phyloP scores from a whole-genome alignment of 1,140 invertebrate species.

The Drosophila nikananu region DNA sequence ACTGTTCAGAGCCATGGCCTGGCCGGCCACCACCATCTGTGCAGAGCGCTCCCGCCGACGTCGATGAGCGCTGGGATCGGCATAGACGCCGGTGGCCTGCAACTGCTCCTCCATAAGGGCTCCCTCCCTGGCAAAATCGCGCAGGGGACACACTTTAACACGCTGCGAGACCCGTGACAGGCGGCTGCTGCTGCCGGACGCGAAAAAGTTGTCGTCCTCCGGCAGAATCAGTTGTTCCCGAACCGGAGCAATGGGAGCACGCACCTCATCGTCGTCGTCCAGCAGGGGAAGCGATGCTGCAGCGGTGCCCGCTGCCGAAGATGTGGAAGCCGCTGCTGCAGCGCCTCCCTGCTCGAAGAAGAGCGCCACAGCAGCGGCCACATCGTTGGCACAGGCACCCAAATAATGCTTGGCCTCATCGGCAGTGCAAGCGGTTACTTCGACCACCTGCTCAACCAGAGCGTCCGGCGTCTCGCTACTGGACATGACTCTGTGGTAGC shows the following conservation, averaged over 20 bases:
- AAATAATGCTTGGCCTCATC: constrained; percentile 77
- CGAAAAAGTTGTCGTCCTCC: constrained; percentile 83
- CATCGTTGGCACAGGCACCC: constrained; percentile 76
- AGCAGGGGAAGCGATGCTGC: constrained; percentile 22
- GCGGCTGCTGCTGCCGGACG: constrained; percentile 58
- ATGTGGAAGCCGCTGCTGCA: constrained; percentile 24
- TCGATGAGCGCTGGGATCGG: constrained; percentile 59
- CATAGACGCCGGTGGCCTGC: constrained; percentile 67
- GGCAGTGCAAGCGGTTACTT: constrained; percentile 71
- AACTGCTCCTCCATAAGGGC: constrained; percentile 80
- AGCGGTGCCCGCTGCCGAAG: constrained; percentile 8
- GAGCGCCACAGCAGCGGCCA: constrained; percentile 75
- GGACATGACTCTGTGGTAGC: constrained; percentile 49
- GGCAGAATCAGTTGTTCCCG: constrained; percentile 81
- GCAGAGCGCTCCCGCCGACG: constrained; percentile 63
- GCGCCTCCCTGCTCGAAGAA: constrained; percentile 73
- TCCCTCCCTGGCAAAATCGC: constrained; percentile 81
- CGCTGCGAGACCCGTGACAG: constrained; percentile 60
- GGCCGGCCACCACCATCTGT: constrained; percentile 70
- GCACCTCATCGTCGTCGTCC: constrained; percentile 74
- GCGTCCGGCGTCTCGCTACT: constrained; percentile 59
- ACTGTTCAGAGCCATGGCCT: constrained; percentile 46
- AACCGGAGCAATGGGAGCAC: constrained; percentile 80
- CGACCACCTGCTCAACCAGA: constrained; percentile 69
- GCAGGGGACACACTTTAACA: constrained; percentile 77